phyloP scores from a whole-genome alignment of 2,113 vertebrate genomes.

The Fregata magnificens region DNA sequence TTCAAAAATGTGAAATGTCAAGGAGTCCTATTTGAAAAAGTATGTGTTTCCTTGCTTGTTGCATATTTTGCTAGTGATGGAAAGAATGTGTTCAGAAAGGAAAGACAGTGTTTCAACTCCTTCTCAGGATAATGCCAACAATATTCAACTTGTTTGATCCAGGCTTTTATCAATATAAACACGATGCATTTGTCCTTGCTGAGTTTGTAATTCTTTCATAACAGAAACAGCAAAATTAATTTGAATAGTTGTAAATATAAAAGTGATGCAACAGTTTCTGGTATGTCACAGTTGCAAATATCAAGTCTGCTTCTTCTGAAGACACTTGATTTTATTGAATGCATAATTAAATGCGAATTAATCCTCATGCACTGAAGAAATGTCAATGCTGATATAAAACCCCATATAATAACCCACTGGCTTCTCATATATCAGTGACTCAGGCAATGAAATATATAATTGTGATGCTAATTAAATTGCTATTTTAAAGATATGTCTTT shows the following conservation, averaged over 20 bases:
- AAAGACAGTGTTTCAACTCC: background rate
- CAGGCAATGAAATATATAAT: conserved; percentile 1
- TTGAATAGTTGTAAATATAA: background rate
- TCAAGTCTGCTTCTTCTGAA: background rate
- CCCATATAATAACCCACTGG: background rate
- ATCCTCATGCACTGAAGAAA: background rate
- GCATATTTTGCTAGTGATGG: conserved; percentile 22
- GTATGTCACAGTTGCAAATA: background rate
- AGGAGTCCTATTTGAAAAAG: background rate
- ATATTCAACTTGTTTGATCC: background rate
- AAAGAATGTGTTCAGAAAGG: background rate
- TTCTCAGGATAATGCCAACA: background rate
- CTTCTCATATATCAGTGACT: conserved; percentile 18
- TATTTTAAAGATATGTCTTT: conserved; percentile 41
- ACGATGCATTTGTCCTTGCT: background rate
- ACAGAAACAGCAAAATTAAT: background rate
- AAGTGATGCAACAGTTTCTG: background rate
- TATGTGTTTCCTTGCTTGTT: conserved; percentile 5
- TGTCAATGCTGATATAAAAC: background rate
- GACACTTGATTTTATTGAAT: conserved; percentile 7
- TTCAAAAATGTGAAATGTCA: conserved; percentile 34
- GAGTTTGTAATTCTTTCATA: background rate
- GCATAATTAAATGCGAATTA: too few relatives aligned
- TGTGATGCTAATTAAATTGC: conserved; percentile 45
- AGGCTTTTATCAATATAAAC: background rate